A percentile compares a stretch with the other conserved stretches of the same genome.
phyloP scores from a whole-genome alignment of 2,888 invertebrate species.

The Colletes collaris region DNA sequence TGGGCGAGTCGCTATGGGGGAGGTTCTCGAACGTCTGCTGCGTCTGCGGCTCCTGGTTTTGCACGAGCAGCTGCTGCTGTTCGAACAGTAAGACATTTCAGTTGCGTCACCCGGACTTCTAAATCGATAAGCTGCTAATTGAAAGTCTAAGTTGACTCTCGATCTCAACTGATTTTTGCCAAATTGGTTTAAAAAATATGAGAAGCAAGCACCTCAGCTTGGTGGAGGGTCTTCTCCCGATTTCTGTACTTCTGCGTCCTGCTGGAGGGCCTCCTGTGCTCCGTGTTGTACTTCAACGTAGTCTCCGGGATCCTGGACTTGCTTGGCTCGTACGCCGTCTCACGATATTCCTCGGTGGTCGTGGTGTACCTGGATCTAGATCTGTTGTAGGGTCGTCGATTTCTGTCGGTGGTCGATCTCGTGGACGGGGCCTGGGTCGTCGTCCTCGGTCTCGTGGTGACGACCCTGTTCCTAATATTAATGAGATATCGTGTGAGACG shows the following conservation, averaged over 20 bases:
- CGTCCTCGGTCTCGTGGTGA: conserved; percentile 65
- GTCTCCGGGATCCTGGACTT: conserved; percentile 73
- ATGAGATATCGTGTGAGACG: not conserved
- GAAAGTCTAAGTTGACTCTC: no score
- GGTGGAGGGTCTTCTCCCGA: conserved; percentile 60
- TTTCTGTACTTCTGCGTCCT: conserved; percentile 66
- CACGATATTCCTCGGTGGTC: conserved; percentile 78
- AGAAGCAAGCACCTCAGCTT: conserved; percentile 55
- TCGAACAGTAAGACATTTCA: not conserved
- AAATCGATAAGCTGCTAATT: no score
- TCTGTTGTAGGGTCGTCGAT: conserved; percentile 77
- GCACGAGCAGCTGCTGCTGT: conserved; percentile 24
- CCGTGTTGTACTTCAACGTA: conserved; percentile 69
- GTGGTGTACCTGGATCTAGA: conserved; percentile 75
- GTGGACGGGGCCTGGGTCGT: conserved; percentile 72
- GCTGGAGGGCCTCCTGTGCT: conserved; percentile 64
- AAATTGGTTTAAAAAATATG: no score
- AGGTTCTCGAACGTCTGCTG: conserved; percentile 64
- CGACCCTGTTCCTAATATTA: conserved; percentile 40
- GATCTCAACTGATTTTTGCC: no score
- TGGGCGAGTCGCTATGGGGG: conserved; percentile 29
- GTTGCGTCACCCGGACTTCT: no score
- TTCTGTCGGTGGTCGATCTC: conserved; percentile 69
- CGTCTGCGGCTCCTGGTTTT: conserved; percentile 57
- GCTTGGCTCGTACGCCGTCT: conserved; percentile 76